phyloP scores from a whole-genome alignment of 1,140 invertebrate species.

The Cotesia typhae region DNA sequence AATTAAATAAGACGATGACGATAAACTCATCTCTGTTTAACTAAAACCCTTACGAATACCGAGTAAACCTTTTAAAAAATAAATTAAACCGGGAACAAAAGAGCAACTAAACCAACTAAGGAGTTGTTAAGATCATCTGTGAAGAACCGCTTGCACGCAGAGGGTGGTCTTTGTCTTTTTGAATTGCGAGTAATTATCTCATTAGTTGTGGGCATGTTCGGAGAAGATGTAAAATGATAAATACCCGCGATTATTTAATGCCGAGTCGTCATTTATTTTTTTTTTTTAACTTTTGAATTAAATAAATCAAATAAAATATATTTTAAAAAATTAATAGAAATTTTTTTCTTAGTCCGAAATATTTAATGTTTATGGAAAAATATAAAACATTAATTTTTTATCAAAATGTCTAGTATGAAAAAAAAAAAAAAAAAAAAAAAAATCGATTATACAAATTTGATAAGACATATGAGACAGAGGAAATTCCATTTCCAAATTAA shows the following conservation, averaged over 20 bases:
- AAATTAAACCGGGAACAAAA: conserved; percentile 19
- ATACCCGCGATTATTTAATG: conserved; percentile 27
- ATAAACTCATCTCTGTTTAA: no score
- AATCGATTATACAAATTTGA: no score
- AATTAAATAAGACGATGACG: background rate
- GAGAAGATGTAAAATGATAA: conserved; percentile 25
- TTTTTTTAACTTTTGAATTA: conserved; percentile 6
- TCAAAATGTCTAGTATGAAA: no score
- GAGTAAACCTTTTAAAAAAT: background rate
- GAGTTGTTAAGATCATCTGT: conserved; percentile 6
- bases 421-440: no score
- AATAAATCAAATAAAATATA: no score
- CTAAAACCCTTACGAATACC: no score
- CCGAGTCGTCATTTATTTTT: conserved; percentile 4
- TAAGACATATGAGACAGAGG: background rate
- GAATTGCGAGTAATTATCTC: conserved; percentile 38
- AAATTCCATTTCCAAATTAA: no score
- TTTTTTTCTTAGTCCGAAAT: no score
- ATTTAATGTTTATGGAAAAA: no score
- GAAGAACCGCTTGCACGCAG: conserved; percentile 4
- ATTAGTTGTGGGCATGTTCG: conserved; percentile 22
- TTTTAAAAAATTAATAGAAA: no score
- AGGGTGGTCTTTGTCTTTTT: conserved; percentile 35
- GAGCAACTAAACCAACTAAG: conserved; percentile 3
- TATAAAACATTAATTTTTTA: no score